Evolutionary conservation across 2,888 invertebrate genomes (phyloP), one percentile per base, ranked within the genome.

Genomic region (Pseudoips prasinana): DNA sequence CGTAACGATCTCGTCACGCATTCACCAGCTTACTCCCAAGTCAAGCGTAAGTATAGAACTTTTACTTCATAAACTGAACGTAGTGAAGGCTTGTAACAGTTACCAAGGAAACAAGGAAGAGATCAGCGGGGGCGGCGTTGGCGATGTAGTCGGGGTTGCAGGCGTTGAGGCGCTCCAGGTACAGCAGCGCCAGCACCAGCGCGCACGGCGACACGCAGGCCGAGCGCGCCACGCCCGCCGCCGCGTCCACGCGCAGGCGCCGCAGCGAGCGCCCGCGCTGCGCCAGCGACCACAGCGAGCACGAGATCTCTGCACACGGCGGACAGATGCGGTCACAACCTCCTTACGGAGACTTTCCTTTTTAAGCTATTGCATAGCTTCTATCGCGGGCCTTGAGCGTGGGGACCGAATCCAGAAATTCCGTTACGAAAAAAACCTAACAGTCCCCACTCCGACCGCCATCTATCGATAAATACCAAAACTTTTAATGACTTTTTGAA

Each of bases 71-170:
- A n/a, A n/a, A n/a, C n/a, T n/a, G n/a, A n/a, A n/a, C n/a, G n/a
- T n/a, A n/a, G n/a, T n/a, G n/a, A n/a, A n/a, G n/a, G n/a, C n/a
- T n/a, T n/a, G n/a, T n/a, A n/a, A n/a, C n/a, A n/a, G n/a, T 85
- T 82, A 97, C 98, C 92, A 98, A 90, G 38, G 98, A 97, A 45
- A 98, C 95, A 37, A 99, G 92, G 82, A 98, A 98, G 39, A 99
- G 91, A 74, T 98, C 97, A 17, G 96, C 94, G 14, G 98, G 97
- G 17, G 95, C 93, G 29, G 96, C 93, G 61, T 91, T 89, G 56
- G 93, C 91, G 43, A 98, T 90, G 81, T 97, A 98, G 53, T 94
- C 93, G 0, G 95, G 94, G 87, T 96, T 95, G 59, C 91, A 90
- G 42, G 90, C 90, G 73, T 95, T 94, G 33, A 99, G 91, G 49